These are phyloP conservation scores for Eidolon helvum DNA, from an alignment of 2,113 vertebrate species.

Conservation along the genomic window DNA sequence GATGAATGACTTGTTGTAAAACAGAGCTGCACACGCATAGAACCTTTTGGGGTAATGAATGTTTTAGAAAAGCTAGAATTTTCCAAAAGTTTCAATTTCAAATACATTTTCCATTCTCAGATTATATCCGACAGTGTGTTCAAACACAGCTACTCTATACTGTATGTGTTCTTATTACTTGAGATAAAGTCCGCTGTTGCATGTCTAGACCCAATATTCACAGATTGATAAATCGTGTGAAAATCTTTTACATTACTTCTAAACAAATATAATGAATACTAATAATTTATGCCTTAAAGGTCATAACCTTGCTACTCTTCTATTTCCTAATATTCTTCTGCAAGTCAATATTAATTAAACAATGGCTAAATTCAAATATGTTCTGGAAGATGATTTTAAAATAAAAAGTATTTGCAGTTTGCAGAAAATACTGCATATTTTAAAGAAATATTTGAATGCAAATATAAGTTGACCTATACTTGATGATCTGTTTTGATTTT, in stretches of 20 bases:
- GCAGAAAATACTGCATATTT: constrained; percentile 21
- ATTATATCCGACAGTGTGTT: not conserved
- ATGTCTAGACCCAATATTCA: not conserved
- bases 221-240: not conserved
- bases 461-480: constrained; percentile 43
- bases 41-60: not conserved
- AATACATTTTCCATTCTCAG: not conserved
- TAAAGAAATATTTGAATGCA: constrained; percentile 57
- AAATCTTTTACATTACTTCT: not conserved
- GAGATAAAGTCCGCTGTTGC: not conserved
- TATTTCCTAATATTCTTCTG: not conserved
- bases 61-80: not conserved
- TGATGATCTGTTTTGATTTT: constrained; percentile 36
- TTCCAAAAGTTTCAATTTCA: not conserved
- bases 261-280: constrained; percentile 22
- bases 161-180: not conserved
- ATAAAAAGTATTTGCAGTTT: not conserved
- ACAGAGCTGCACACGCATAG: not conserved
- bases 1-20: not conserved
- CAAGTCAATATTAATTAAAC: not conserved
- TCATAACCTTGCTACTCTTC: not conserved
- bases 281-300: not conserved
- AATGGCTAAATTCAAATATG: not conserved
- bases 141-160: not conserved
- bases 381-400: constrained; percentile 29